These are phyloP conservation scores for Aepyceros melampus DNA, from an alignment of 2,113 vertebrate genomes.

Conservation along the genomic window DNA sequence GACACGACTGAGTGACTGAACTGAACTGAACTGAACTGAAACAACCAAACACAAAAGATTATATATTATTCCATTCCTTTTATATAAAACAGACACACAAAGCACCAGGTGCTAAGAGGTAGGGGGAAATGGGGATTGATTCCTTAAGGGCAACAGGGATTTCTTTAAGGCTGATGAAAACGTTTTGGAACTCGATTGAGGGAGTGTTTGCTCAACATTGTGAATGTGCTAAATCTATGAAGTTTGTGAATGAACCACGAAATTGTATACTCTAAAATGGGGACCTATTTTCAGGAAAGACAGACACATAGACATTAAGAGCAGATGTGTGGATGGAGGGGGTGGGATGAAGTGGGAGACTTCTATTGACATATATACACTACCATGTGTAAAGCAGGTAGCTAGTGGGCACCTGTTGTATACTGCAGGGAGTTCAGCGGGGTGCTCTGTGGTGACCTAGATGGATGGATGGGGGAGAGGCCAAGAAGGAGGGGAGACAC, in stretches of 20 bases:
- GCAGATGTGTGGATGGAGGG: background rate
- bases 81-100: background rate
- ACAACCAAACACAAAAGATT: background rate
- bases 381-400: background rate
- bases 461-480: background rate
- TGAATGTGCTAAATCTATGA: background rate
- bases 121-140: background rate
- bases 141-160: background rate
- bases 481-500: background rate
- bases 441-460: background rate
- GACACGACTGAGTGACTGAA: background rate
- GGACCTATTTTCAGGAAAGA: background rate
- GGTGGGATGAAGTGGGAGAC: background rate
- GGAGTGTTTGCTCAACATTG: background rate
- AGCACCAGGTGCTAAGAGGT: background rate
- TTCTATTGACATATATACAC: background rate
- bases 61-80: background rate
- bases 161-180: background rate
- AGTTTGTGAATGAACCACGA: background rate
- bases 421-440: background rate
- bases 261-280: background rate
- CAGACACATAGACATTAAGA: background rate
- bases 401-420: background rate
- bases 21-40: no score
- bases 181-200: background rate